Conservation (phyloP, 1,140 invertebrate species). For the Caenorhabditis latens region DNA sequence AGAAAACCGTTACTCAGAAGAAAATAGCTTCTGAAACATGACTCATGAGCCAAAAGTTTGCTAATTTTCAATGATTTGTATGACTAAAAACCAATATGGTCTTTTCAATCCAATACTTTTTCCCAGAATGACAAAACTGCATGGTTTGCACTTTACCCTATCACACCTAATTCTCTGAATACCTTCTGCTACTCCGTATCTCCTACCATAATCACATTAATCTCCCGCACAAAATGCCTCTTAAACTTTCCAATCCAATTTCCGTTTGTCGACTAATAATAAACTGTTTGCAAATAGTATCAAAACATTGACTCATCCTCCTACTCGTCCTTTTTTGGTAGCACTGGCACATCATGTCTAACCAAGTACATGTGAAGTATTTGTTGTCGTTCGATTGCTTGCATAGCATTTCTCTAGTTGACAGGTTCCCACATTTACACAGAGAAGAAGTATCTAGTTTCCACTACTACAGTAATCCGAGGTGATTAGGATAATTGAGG, state of each 20-base stretch:
- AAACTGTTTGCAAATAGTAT: conserved; percentile 55
- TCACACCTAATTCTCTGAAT: no score
- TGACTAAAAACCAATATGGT: no score
- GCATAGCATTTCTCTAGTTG: conserved; percentile 38
- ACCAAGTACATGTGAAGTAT: conserved; percentile 51
- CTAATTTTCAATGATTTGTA: no score
- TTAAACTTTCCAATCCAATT: conserved; percentile 18
- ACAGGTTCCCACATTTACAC: background rate
- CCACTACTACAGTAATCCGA: background rate
- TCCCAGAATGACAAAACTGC: no score
- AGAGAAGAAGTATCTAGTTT: conserved; percentile 39
- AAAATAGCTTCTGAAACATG: no score
- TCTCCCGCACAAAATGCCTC: background rate
- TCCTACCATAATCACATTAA: background rate
- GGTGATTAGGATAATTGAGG: background rate
- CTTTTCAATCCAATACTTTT: no score
- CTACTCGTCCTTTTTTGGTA: conserved; percentile 30
- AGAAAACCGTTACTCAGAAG: no score
- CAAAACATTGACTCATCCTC: conserved; percentile 53
- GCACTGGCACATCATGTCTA: conserved; percentile 54
- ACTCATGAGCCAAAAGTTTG: no score
- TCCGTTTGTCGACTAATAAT: conserved; percentile 20
- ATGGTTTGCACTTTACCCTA: no score
- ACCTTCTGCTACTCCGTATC: background rate
- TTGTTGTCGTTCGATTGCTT: conserved; percentile 50